Base-by-base conservation (phyloP, 2,113 vertebrate species). In the Otolemur garnettii region DNA sequence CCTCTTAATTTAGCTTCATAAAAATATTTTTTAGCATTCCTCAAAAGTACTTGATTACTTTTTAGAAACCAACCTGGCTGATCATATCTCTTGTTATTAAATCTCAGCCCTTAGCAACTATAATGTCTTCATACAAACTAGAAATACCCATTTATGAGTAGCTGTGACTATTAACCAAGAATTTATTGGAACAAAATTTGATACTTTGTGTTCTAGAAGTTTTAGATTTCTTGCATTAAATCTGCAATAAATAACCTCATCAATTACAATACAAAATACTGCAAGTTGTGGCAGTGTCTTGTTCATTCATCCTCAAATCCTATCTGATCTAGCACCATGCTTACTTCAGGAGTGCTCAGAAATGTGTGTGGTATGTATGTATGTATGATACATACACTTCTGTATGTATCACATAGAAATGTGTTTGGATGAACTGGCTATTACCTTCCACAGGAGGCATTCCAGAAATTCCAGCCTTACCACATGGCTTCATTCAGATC, bases 301-400 rank as follows among this genome's bases (percentile, higher is more conserved):
- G 11, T 26, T 71, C 7, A 21, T 26, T 71, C 7, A 21, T 12
- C 17, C 2, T 79, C 13, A 30, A 50, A 19, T 55, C 12, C 18
- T 45, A 0, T 17, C 7, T 26, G 1, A 1, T n/a, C 12, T 4
- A 72, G 3, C 3, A 1, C 14, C 1, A 17, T 21, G 5, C 2
- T 21, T 45, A 28, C 24, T 14, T 6, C 7, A 50, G 26, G 24
- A 28, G 21, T 0, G 0, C 33, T 3, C 12, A 2, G 4, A 72
- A 66, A 62, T 53, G 18, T 28, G 2, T 45, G 9, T 3, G 30
- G 7, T 18, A 0, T 38, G 0, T n/a, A n/a, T n/a, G n/a, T n/a
- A n/a, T n/a, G n/a, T n/a, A n/a, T n/a, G n/a, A n/a, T n/a, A n/a
- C n/a, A n/a, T n/a, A n/a, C n/a, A 21, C 33, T 75, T 77, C 71